Percentiles rank a stretch among this genome's conserved stretches.
Evolutionary conservation across 2,888 invertebrate genomes (phyloP).

Genomic region (Eristalis intricaria): DNA sequence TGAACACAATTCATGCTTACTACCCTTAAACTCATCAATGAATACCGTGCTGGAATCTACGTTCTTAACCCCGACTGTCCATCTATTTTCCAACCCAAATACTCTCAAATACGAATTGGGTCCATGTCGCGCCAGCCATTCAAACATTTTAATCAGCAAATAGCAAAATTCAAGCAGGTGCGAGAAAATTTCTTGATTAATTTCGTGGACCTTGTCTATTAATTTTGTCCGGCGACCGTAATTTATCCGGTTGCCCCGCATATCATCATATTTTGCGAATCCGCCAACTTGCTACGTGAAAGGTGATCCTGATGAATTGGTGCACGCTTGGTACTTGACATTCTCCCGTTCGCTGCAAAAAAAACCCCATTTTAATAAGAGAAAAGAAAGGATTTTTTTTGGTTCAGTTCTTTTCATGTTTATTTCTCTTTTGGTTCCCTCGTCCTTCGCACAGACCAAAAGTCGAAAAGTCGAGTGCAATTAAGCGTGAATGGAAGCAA

Average conservation of each 20-base stretch:
- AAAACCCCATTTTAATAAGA: slow-evolving; percentile 43
- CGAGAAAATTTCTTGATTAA: slow-evolving; percentile 44
- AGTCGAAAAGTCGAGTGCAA: slow-evolving; percentile 55
- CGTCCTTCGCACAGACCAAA: not conserved
- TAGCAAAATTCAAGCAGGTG: not conserved
- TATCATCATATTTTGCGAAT: not conserved
- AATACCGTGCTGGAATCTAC: not conserved
- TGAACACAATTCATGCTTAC: not conserved
- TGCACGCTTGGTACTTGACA: slow-evolving; percentile 35
- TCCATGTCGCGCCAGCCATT: not conserved
- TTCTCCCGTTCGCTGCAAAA: slow-evolving; percentile 11
- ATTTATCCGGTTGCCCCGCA: slow-evolving; percentile 30
- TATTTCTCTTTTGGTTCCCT: not conserved
- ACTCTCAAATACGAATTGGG: not conserved
- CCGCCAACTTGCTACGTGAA: not conserved
- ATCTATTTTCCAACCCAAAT: not conserved
- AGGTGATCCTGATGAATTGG: slow-evolving; percentile 56
- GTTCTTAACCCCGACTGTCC: not conserved
- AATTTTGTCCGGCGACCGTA: slow-evolving; percentile 14
- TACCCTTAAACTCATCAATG: not conserved
- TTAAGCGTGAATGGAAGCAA: slow-evolving; percentile 62
- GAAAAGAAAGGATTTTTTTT: not conserved
- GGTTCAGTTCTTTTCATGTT: not conserved
- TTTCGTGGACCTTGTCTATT: slow-evolving; percentile 16
- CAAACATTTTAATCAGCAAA: slow-evolving; percentile 10